Percentiles rank a stretch among this genome's conserved stretches.
These are phyloP conservation scores for Glomeris maerens DNA, from an alignment of 1,140 invertebrate genomes.

Conservation along the genomic window DNA sequence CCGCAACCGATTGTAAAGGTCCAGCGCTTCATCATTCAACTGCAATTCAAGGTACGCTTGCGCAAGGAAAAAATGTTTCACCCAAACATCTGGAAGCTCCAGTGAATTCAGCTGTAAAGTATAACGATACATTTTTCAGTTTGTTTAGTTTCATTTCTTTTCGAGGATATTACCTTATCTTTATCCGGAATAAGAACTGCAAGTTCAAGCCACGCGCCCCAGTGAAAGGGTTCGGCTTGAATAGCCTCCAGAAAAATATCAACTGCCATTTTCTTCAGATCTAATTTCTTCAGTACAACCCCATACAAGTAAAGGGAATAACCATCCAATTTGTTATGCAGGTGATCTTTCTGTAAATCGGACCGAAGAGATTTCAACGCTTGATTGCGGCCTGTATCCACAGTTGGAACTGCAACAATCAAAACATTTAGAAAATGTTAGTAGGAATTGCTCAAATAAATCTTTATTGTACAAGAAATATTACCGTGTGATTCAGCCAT, in stretches of 20 bases:
- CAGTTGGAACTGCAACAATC: constrained; percentile 21
- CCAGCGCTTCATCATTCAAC: constrained; percentile 73
- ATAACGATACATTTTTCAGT: constrained; percentile 9
- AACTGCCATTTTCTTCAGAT: constrained; percentile 54
- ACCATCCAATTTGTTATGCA: constrained; percentile 51
- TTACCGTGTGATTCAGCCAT: constrained; percentile 55
- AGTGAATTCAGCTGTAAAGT: constrained; percentile 43
- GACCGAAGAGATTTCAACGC: constrained; percentile 26
- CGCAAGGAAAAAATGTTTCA: constrained; percentile 81
- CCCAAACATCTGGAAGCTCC: constrained; percentile 77
- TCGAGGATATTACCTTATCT: constrained; percentile 33
- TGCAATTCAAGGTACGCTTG: constrained; percentile 83
- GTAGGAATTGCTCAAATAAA: neutral
- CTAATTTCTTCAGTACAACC: constrained; percentile 74
- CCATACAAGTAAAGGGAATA: constrained; percentile 83
- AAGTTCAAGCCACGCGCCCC: constrained; percentile 90
- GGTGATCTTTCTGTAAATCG: constrained; percentile 28
- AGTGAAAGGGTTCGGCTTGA: constrained; percentile 62
- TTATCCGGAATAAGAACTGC: constrained; percentile 66
- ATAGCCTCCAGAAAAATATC: constrained; percentile 65
- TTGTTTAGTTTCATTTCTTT: constrained; percentile 3
- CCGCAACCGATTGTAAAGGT: constrained; percentile 60
- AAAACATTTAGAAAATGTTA: neutral
- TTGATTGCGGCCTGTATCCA: constrained; percentile 26
- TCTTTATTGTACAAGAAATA: constrained; percentile 4